Evolutionary conservation across 2,888 invertebrate genomes (phyloP).

Genomic region (Blomia tropicalis): DNA sequence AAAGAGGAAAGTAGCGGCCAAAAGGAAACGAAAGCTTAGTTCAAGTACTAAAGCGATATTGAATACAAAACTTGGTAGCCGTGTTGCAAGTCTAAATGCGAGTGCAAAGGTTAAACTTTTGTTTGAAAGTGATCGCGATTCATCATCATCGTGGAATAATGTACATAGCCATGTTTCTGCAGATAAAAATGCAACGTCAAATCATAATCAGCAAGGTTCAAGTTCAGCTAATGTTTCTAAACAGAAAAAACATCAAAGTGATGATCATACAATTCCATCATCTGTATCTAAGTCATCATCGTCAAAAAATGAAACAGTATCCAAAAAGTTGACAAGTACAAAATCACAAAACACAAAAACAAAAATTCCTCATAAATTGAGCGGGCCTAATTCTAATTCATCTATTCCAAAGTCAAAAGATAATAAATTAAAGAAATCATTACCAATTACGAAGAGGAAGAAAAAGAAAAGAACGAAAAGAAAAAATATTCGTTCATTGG

Average conservation of each 20-base stretch:
- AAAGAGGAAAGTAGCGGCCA: neutral
- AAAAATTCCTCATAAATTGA: neutral
- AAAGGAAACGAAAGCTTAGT: neutral
- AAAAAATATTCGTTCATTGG: slow-evolving; percentile 36
- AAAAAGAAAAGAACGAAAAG: slow-evolving; percentile 33
- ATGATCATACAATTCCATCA: too few species aligned
- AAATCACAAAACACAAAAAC: slow-evolving; percentile 13
- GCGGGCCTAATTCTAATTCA: slow-evolving; percentile 26
- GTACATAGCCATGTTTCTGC: neutral
- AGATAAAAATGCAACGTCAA: too few species aligned
- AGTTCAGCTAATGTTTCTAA: too few species aligned
- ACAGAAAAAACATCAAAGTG: too few species aligned
- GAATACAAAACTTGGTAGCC: slow-evolving; percentile 31
- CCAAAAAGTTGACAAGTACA: too few species aligned
- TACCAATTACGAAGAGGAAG: neutral
- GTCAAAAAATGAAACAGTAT: too few species aligned
- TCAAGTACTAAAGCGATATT: neutral
- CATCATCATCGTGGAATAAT: too few species aligned
- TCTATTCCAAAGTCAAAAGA: slow-evolving; percentile 22
- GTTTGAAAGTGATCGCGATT: slow-evolving; percentile 57
- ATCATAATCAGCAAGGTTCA: too few species aligned
- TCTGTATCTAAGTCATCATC: too few species aligned
- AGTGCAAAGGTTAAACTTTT: slow-evolving; percentile 75
- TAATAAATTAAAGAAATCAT: slow-evolving; percentile 32
- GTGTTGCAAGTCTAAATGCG: slow-evolving; percentile 75